These are phyloP conservation scores for Aphis craccivora DNA, from an alignment of 1,140 invertebrate species.

Conservation along the genomic window DNA sequence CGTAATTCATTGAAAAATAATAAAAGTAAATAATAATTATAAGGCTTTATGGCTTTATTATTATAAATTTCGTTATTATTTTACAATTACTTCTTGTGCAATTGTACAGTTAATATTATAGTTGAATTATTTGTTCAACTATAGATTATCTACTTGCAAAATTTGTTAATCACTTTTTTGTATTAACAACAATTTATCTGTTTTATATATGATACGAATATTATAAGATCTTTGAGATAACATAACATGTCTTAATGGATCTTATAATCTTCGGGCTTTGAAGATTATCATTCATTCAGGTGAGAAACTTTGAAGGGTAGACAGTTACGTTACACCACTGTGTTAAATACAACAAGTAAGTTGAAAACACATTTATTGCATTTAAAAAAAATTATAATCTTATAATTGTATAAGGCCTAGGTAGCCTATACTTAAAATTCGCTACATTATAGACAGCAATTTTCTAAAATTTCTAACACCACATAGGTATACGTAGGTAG, in stretches of 20 bases:
- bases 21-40: too few species aligned
- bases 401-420: neutral
- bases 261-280: neutral
- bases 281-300: neutral
- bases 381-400: neutral
- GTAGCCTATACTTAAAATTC: neutral
- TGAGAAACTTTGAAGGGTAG: neutral
- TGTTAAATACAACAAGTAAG: neutral
- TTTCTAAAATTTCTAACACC: neutral
- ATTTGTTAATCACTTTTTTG: neutral
- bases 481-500: too few species aligned
- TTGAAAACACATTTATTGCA: neutral
- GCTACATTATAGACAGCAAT: neutral
- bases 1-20: too few species aligned
- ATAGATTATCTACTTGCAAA: neutral
- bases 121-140: neutral
- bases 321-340: neutral
- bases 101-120: neutral
- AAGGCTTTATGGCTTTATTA: too few species aligned
- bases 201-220: neutral
- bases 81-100: too few species aligned
- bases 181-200: neutral
- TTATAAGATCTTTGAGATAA: neutral
- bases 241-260: too few species aligned
- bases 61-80: too few species aligned